Base-by-base conservation (phyloP, 2,888 invertebrate genomes). In the Ochlodes sylvanus region DNA sequence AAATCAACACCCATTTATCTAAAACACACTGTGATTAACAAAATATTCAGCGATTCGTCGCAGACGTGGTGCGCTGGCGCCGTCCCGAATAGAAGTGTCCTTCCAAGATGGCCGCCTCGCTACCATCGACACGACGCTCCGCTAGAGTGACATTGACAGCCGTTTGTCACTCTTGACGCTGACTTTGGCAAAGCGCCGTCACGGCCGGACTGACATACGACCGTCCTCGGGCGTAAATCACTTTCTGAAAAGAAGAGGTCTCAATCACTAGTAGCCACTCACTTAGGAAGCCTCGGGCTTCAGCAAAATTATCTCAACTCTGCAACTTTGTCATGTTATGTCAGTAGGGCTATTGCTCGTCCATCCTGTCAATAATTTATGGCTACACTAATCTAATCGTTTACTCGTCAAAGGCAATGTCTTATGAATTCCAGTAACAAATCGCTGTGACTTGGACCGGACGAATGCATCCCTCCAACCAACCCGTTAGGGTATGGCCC, bases 91-190 rank as follows among this genome's bases (percentile, higher is more conserved):
- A 7, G 15, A 47, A 15, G 44, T 10, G 1, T 10, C 15, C 7
- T n/a, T 47, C 9, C 9, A 50, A 50, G 50, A 17, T 50, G 50
- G 50, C 19, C 50, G 50, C 50, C 50, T 9, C 50, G 50, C 50
- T 9, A 19, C 50, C 50, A 50, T 19, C 2, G 19, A 50, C 10
- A 50, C 50, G 50, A 50, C 50, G 19, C 50, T 50, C 10, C 50
- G 50, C 19, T 19, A 50, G 50, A 50, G 19, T 50, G 50, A 50
- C 50, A n/a, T 4, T 42, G 12, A n/a, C n/a, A 27, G 5, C 27
- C 27, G 27, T 27, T 50, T 50, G 50, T 50, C 50, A 50, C 50
- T 50, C 50, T 50, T 50, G 50, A 19, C 50, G 50, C 6, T 50
- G 9, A 9, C 1, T 9, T 19, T 19, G 50, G 9, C 10, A 19